Evolutionary conservation across 2,888 invertebrate species (phyloP).

Genomic region (Ophioninae sp.): DNA sequence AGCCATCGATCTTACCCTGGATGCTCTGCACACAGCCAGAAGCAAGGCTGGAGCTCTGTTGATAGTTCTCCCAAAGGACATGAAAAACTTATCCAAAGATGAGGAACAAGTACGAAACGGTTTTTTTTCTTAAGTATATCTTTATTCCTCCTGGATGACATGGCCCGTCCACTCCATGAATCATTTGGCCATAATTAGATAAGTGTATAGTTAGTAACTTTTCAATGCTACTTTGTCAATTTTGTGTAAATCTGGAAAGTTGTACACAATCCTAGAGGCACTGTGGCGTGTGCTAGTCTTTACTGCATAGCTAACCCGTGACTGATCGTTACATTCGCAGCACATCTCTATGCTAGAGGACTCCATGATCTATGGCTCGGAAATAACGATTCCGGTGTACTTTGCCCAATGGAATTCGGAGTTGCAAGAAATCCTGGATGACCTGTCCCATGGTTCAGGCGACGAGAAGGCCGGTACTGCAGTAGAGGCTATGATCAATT

Average conservation of each 20-base stretch:
- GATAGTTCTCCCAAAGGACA: slow-evolving; percentile 90
- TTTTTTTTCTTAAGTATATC: not conserved
- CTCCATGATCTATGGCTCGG: slow-evolving; percentile 89
- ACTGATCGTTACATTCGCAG: slow-evolving; percentile 78
- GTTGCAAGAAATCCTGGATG: slow-evolving; percentile 88
- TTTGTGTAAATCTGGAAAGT: too few species aligned
- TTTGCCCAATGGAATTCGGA: slow-evolving; percentile 90
- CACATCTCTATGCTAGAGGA: slow-evolving; percentile 90
- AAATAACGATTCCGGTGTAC: slow-evolving; percentile 93
- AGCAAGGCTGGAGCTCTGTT: slow-evolving; percentile 92
- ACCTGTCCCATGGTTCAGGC: slow-evolving; percentile 87
- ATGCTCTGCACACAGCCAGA: slow-evolving; percentile 89
- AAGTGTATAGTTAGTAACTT: too few species aligned
- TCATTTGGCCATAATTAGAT: too few species aligned
- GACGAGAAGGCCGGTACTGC: slow-evolving; percentile 90
- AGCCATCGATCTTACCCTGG: slow-evolving; percentile 90
- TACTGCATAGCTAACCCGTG: not conserved
- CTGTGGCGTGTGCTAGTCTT: too few species aligned
- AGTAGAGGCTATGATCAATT: slow-evolving; percentile 90
- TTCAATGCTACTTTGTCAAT: too few species aligned
- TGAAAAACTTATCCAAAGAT: slow-evolving; percentile 85
- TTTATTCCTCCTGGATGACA: too few species aligned
- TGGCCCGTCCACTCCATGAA: too few species aligned
- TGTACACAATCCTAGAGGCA: too few species aligned
- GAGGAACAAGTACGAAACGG: slow-evolving; percentile 85